phyloP scores from a whole-genome alignment of 2,888 invertebrate species.

The Polyploca ridens region DNA sequence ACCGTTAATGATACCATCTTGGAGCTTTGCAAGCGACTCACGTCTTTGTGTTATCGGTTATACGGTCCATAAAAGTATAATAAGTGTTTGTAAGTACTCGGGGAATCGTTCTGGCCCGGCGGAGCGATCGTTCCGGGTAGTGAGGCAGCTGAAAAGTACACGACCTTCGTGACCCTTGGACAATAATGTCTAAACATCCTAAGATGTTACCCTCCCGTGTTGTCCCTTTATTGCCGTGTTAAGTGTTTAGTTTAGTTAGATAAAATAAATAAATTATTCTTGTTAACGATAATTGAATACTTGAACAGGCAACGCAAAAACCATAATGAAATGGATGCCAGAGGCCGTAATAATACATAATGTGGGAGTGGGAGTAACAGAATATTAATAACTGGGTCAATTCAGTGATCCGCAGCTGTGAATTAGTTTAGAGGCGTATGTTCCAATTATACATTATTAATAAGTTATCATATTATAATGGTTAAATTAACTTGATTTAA shows the following conservation, averaged over 20 bases:
- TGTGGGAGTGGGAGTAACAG: no score
- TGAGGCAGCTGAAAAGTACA: conserved; percentile 33
- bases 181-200: background rate
- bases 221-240: background rate
- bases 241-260: background rate
- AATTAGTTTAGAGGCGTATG: no score
- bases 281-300: no score
- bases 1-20: conserved; percentile 46
- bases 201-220: background rate
- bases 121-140: conserved; percentile 29
- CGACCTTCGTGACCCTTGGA: conserved; percentile 21
- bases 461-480: no score
- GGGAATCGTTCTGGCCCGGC: conserved; percentile 22
- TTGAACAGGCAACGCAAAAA: no score
- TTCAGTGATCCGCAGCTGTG: no score
- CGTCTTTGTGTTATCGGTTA: conserved; percentile 34
- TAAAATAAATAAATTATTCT: no score
- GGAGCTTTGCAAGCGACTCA: conserved; percentile 35
- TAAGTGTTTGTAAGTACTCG: conserved; percentile 25
- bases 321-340: no score
- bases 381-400: no score
- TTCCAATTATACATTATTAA: no score
- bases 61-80: conserved; percentile 42
- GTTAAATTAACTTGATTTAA: no score
- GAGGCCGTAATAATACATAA: no score